These are phyloP conservation scores for Falco naumanni DNA, from an alignment of 2,797 vertebrate species.

Conservation along the genomic window DNA sequence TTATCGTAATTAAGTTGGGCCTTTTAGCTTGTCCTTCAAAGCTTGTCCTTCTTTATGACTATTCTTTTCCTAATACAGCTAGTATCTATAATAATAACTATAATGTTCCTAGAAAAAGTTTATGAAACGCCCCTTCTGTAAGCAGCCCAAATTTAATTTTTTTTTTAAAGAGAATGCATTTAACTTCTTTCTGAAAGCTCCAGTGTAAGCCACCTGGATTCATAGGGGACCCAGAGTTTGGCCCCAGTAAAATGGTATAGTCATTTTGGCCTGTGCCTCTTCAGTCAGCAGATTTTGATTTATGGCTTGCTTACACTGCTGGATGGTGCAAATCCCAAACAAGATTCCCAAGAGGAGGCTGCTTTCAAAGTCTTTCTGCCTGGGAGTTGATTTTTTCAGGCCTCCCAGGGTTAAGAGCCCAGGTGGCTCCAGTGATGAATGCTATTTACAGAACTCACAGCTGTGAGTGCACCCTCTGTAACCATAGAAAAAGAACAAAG, in stretches of 20 bases:
- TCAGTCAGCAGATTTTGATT: not conserved
- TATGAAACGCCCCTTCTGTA: not conserved
- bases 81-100: not conserved
- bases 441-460: not conserved
- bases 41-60: not conserved
- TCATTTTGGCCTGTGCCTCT: not conserved
- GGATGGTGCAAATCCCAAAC: not conserved
- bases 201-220: not conserved
- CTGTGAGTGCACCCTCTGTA: not conserved
- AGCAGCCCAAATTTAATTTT: not conserved
- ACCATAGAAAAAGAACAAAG: not conserved
- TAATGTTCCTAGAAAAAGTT: not conserved
- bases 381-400: not conserved
- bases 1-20: not conserved
- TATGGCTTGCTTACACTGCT: not conserved
- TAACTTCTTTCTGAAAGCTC: not conserved
- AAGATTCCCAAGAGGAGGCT: not conserved
- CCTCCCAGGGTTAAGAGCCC: not conserved
- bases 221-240: not conserved
- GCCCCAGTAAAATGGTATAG: not conserved
- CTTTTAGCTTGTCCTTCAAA: not conserved
- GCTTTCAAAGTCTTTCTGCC: not conserved
- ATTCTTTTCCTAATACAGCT: not conserved
- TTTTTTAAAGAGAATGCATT: not conserved
- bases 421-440: not conserved